Base-by-base conservation (phyloP, 2,797 vertebrate genomes). In the Peromyscus aztecus region DNA sequence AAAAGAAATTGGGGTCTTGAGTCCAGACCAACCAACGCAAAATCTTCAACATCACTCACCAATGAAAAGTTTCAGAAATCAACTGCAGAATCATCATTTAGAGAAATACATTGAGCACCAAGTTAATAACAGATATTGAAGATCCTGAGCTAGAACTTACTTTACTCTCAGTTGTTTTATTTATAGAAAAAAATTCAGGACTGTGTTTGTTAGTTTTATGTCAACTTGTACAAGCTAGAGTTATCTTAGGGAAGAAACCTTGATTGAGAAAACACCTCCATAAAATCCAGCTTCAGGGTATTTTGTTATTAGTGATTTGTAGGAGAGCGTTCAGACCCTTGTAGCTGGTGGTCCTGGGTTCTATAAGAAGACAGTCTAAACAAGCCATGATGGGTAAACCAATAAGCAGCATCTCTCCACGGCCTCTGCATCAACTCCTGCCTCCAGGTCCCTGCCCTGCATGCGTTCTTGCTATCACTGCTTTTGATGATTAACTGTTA, bases 1-100 rank as follows among this genome's bases (percentile, higher is more conserved):
- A 71, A 81, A 4, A 11, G 4, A 43, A 73, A 11, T 8, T 0
- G 23, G 46, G 55, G 27, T 9, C 12, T 24, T 3, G 1, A 86
- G 37, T 17, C 19, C 37, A 65, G 9, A 1, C 0, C 37, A 75
- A 31, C 24, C 34, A 82, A 6, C 31, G 21, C 2, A 0, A 6
- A 21, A 59, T 57, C 11, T 52, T 59, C 31, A 57, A 3, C 0
- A 8, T 52, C 11, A 27, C 27, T 90, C 55, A 61, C 4, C 37
- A 1, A 1, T 3, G 7, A 76, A 88, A 27, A 43, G 2, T 61
- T n/a, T 37, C 27, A 2, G 23, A 95, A 80, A 55, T 78, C 21
- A 88, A 82, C 13, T n/a, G 55, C 8, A 92, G 81, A 43, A 1
- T 31, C 21, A 6, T 24, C 76, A 6, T 63, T 89, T 19, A 94